Base-by-base conservation (phyloP, 2,797 vertebrate species). In the Hydrophis major region DNA sequence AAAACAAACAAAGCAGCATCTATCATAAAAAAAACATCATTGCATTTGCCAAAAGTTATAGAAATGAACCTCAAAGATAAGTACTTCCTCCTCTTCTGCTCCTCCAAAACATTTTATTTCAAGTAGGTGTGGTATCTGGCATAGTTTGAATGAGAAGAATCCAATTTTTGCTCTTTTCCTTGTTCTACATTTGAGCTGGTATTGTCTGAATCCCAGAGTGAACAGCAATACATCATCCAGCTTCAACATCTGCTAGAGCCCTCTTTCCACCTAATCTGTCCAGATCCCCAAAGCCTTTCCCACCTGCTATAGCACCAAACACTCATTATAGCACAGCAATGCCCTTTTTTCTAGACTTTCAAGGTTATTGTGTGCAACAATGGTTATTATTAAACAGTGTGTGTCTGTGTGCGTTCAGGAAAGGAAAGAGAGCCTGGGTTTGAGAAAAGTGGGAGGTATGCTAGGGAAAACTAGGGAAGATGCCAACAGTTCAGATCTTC, bases 231-330 rank as follows among this genome's bases (percentile, higher is more conserved):
- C 96, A 98, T 98, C 98, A 98, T 98, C 97, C 97, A 97, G 97
- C 97, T 98, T 98, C 97, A 98, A 98, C 98, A 98, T 98, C 98
- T 98, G 98, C 97, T 98, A 96, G 96, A 98, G 97, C 97, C 97
- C 97, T 96, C 97, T 98, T 97, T 98, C 96, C 96, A 98, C 97
- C 97, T 98, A 98, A 98, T 98, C 98, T 98, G 96, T 96, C 97
- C 97, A 98, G 97, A 98, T 98, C 98, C 98, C 98, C 96, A 98
- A 98, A 98, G 98, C 97, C 97, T 98, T 98, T 97, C 97, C 97
- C 97, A 98, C 97, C 98, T 98, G 98, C 98, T 98, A 97, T 95
- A 97, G 95, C 96, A 96, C 97, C 97, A 98, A 98, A 98, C 97
- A 97, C 98, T 98, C 98, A 97, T 97, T 98, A 96, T 95, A 97